Evolutionary conservation across 2,797 vertebrate genomes (phyloP).

Genomic region (Morelia viridis): DNA sequence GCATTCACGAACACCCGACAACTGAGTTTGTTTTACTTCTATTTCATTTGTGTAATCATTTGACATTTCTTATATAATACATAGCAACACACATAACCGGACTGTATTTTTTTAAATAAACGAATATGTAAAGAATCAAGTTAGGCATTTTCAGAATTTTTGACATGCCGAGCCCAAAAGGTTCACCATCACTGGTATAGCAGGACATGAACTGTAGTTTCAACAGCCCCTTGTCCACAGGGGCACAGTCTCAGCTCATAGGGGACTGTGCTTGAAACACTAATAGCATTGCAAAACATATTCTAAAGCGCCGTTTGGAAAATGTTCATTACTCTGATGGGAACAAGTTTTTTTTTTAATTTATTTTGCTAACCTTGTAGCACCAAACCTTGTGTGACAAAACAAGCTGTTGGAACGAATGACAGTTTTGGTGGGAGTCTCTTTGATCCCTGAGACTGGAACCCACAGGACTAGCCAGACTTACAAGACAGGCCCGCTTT

Average conservation of each 20-base stretch:
- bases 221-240: too few relatives aligned
- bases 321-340: not conserved
- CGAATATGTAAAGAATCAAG: too few relatives aligned
- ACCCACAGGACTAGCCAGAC: slow-evolving; percentile 18
- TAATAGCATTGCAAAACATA: not conserved
- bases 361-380: not conserved
- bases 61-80: too few relatives aligned
- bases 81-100: too few relatives aligned
- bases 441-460: not conserved
- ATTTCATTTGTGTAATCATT: too few relatives aligned
- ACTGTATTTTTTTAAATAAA: too few relatives aligned
- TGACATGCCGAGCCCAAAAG: too few relatives aligned
- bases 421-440: not conserved
- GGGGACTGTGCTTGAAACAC: not conserved
- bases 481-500: not conserved
- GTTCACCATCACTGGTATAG: not conserved
- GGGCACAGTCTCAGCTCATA: not conserved
- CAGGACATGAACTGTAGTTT: not conserved
- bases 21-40: too few relatives aligned
- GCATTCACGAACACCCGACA: too few relatives aligned
- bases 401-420: slow-evolving; percentile 12
- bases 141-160: too few relatives aligned
- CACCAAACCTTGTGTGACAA: not conserved
- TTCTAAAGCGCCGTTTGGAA: not conserved
- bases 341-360: not conserved